These are phyloP conservation scores for Nanorana parkeri DNA, from an alignment of 2,113 vertebrate genomes.

Conservation along the genomic window DNA sequence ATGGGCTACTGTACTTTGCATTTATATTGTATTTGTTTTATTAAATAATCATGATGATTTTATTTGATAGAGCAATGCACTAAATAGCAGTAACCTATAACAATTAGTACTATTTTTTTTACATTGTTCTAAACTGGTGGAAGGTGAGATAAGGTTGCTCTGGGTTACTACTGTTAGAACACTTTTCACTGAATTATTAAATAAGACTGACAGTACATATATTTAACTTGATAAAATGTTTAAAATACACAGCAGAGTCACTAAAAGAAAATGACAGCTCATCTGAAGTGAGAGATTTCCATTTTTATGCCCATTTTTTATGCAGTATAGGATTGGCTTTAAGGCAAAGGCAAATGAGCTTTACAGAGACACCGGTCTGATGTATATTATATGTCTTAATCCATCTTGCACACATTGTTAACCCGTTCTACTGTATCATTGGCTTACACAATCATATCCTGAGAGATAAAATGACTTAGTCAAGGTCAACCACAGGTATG, in stretches of 20 bases:
- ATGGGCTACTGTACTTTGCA: no score
- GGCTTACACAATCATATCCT: background rate
- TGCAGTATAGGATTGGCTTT: background rate
- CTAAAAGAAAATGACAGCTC: slow-evolving; percentile 3
- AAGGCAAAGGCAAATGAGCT: slow-evolving; percentile 26
- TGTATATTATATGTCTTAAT: background rate
- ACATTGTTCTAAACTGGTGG: no score
- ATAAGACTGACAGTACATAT: background rate
- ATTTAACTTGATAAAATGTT: background rate
- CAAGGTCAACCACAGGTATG: slow-evolving; percentile 45
- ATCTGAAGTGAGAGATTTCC: slow-evolving; percentile 10
- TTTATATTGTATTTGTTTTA: no score
- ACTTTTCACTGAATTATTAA: no score
- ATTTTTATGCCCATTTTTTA: background rate
- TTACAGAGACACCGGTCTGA: background rate
- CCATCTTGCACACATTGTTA: background rate
- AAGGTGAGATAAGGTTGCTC: no score
- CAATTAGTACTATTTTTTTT: no score
- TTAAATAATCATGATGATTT: no score
- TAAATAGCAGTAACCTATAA: no score
- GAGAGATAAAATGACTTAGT: slow-evolving; percentile 2
- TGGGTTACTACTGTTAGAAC: no score
- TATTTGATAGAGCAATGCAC: no score
- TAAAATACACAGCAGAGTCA: background rate
- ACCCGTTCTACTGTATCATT: background rate